These are phyloP conservation scores for Ficedula albicollis DNA, from an alignment of 2,797 vertebrate species.

Conservation along the genomic window DNA sequence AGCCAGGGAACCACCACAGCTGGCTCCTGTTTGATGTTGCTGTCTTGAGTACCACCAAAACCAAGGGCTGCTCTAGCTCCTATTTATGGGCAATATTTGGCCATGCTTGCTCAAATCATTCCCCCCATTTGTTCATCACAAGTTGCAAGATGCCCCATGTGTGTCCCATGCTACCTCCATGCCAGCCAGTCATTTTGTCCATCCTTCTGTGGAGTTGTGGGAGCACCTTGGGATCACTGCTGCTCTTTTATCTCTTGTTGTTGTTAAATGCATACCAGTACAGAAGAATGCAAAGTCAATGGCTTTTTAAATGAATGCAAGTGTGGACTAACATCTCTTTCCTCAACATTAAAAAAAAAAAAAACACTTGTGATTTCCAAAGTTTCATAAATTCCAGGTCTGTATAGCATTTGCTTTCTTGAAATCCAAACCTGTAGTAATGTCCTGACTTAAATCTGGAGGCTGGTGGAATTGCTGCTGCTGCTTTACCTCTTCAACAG, in stretches of 20 bases:
- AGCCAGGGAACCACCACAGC: background rate
- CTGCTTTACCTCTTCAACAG: fast-evolving
- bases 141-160: background rate
- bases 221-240: background rate
- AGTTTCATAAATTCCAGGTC: background rate
- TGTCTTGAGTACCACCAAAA: background rate
- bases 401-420: background rate
- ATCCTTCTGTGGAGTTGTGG: background rate
- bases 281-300: background rate
- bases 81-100: background rate
- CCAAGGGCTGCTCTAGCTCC: background rate
- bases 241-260: background rate
- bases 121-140: background rate
- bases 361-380: background rate
- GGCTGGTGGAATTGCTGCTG: background rate
- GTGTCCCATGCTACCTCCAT: fast-evolving
- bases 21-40: background rate
- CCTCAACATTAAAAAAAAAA: background rate
- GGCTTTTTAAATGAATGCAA: background rate
- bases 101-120: background rate
- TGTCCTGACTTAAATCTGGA: background rate
- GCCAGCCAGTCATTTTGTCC: background rate
- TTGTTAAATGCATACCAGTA: background rate
- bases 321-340: background rate
- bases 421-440: background rate